These are phyloP conservation scores for Cephalopterus ornatus DNA, from an alignment of 2,113 vertebrate genomes.

Conservation along the genomic window DNA sequence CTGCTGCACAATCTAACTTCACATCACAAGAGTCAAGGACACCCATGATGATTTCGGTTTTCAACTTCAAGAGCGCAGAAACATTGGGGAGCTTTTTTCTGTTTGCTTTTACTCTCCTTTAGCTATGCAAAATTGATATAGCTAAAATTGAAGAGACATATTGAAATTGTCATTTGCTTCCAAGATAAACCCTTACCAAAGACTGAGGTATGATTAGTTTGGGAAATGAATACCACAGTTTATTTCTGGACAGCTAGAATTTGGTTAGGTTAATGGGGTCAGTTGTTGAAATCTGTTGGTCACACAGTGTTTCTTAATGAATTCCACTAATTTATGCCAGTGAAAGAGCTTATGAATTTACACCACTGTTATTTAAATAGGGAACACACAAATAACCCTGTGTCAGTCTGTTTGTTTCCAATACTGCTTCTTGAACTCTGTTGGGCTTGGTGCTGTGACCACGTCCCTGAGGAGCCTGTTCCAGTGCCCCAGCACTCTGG, in stretches of 20 bases:
- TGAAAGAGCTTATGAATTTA: background rate
- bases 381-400: background rate
- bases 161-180: background rate
- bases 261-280: background rate
- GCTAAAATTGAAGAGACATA: background rate
- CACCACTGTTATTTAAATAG: background rate
- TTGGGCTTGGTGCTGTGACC: background rate
- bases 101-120: background rate
- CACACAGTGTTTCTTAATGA: background rate
- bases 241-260: background rate
- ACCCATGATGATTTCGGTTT: background rate
- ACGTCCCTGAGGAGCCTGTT: background rate
- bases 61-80: background rate
- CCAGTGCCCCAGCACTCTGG: background rate
- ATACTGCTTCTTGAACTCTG: background rate
- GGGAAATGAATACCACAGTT: background rate
- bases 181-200: background rate
- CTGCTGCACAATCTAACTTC: background rate
- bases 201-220: background rate
- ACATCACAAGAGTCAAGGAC: background rate
- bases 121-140: background rate
- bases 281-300: background rate
- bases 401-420: background rate
- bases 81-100: background rate
- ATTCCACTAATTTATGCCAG: background rate